phyloP scores from a whole-genome alignment of 2,888 invertebrate species.

The Lottia gigantea region DNA sequence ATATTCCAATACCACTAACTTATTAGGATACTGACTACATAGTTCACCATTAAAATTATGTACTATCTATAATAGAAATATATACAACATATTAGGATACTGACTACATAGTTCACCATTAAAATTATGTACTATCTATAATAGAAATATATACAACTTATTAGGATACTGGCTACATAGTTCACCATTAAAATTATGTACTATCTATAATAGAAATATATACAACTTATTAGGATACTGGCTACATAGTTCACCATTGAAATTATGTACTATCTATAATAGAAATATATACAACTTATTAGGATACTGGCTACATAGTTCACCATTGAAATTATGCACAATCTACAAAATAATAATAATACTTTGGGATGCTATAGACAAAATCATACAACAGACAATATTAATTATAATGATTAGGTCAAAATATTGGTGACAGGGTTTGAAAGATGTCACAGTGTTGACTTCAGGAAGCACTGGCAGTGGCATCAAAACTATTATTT shows the following conservation, averaged over 20 bases:
- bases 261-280: constrained; percentile 74
- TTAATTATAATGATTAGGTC: no score
- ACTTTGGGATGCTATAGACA: no score
- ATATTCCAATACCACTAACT: constrained; percentile 73
- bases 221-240: constrained; percentile 80
- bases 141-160: no score
- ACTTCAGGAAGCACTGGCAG: no score
- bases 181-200: no score
- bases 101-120: constrained; percentile 1
- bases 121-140: neutral
- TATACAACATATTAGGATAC: constrained; percentile 75
- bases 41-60: constrained; percentile 77
- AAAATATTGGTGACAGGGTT: no score
- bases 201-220: constrained; percentile 64
- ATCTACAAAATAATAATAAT: constrained; percentile 57
- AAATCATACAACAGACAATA: no score
- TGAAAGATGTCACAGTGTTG: no score
- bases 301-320: constrained; percentile 79
- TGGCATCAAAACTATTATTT: no score
- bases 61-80: constrained; percentile 68
- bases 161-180: no score
- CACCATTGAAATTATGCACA: constrained; percentile 76
- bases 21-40: constrained; percentile 79
- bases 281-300: constrained; percentile 67
- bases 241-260: constrained; percentile 76